Evolutionary conservation across 2,113 vertebrate genomes (phyloP).

Genomic region (Scopus umbretta): DNA sequence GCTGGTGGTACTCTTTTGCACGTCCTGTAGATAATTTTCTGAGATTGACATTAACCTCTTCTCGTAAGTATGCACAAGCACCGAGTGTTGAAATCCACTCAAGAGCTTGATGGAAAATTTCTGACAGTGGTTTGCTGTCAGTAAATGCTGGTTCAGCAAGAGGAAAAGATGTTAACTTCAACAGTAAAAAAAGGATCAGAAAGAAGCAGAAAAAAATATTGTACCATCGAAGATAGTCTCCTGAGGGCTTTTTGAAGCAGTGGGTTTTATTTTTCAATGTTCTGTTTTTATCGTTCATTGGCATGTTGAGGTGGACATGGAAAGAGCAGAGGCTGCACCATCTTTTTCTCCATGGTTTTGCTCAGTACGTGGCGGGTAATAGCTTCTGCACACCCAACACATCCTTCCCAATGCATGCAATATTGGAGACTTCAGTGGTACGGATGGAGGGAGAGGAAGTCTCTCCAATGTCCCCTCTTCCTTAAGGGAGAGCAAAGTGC

Average conservation of each 20-base stretch:
- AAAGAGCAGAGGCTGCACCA: not conserved
- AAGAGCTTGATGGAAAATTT: slow-evolving; percentile 43
- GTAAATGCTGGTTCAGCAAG: slow-evolving; percentile 56
- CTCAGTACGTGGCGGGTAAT: not conserved
- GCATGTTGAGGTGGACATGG: not conserved
- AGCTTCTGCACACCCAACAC: not conserved
- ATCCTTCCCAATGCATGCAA: not conserved
- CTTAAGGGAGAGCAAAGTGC: not conserved
- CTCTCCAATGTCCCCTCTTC: not conserved
- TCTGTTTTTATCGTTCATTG: not conserved
- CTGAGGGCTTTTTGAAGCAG: not conserved
- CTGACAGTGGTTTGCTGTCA: slow-evolving; percentile 22
- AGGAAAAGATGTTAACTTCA: slow-evolving; percentile 50
- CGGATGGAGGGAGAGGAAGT: not conserved
- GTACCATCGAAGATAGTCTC: not conserved
- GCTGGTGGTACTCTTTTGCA: not conserved
- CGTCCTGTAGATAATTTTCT: not conserved
- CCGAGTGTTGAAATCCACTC: slow-evolving; percentile 21
- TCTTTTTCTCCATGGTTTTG: not conserved
- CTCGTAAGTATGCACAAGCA: not conserved
- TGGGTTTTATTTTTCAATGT: not conserved
- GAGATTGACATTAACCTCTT: not conserved
- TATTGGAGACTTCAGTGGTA: accelerated
- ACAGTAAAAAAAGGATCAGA: slow-evolving; percentile 1
- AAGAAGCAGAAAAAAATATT: not conserved